phyloP scores from a whole-genome alignment of 1,140 invertebrate genomes.

The Lepidostoma basale region DNA sequence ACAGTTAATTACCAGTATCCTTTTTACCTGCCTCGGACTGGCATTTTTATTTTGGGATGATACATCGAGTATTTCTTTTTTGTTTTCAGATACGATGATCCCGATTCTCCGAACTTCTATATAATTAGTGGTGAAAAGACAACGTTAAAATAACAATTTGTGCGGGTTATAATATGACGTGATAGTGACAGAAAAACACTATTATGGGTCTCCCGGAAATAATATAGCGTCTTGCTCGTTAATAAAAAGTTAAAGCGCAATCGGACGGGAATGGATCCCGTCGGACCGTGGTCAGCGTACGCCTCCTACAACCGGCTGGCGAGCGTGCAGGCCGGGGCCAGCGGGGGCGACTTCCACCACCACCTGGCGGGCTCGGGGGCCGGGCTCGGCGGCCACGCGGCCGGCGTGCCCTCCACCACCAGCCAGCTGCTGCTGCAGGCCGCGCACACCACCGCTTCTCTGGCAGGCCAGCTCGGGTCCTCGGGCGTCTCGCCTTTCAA shows the following conservation, averaged over 20 bases:
- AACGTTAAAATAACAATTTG: conserved; percentile 8
- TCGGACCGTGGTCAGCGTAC: conserved; percentile 77
- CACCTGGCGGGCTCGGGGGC: conserved; percentile 62
- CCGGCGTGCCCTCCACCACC: conserved; percentile 64
- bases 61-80: conserved; percentile 5
- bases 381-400: conserved; percentile 52
- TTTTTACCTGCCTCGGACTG: conserved; percentile 5
- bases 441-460: conserved; percentile 65
- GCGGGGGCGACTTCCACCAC: conserved; percentile 69
- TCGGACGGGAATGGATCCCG: conserved; percentile 71
- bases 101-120: neutral
- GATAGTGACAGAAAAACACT: conserved; percentile 22
- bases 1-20: conserved; percentile 20
- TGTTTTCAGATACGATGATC: conserved; percentile 22
- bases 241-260: conserved; percentile 9
- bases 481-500: conserved; percentile 69
- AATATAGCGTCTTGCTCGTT: conserved; percentile 12
- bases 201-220: conserved; percentile 31
- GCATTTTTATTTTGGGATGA: conserved; percentile 17
- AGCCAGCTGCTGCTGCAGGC: conserved; percentile 68
- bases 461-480: conserved; percentile 64
- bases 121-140: conserved; percentile 1
- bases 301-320: conserved; percentile 75
- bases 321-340: conserved; percentile 64
- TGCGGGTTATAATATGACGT: conserved; percentile 8